Conservation (phyloP, 2,113 vertebrate species). For the Narcine bancroftii region DNA sequence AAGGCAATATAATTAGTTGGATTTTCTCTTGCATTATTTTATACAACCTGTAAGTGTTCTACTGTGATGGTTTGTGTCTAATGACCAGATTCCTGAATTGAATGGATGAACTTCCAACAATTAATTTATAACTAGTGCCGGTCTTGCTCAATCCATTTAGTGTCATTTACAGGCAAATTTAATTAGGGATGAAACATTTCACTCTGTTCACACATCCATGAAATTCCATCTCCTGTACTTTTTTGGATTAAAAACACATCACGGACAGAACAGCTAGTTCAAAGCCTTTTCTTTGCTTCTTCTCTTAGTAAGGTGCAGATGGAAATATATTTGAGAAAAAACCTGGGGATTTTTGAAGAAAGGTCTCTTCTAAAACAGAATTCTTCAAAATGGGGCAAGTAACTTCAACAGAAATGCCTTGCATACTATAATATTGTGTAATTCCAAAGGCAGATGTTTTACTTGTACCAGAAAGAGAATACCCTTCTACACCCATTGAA, state of each 20-base stretch:
- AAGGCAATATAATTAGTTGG: neutral
- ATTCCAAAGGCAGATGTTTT: neutral
- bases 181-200: neutral
- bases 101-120: neutral
- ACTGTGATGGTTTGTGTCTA: neutral
- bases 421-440: too few species aligned
- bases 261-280: too few species aligned
- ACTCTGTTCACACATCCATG: neutral
- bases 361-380: too few species aligned
- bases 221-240: neutral
- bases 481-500: neutral
- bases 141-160: neutral
- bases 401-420: too few species aligned
- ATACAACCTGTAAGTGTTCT: neutral
- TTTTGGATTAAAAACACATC: neutral
- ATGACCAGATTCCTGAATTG: neutral
- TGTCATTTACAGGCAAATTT: neutral
- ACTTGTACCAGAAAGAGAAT: neutral
- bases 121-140: conserved; percentile 15
- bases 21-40: conserved; percentile 5
- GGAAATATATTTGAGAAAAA: too few species aligned
- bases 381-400: too few species aligned
- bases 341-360: too few species aligned
- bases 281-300: neutral
- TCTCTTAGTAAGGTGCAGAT: too few species aligned